A percentile compares a stretch with the other conserved stretches of the same genome.
These are phyloP conservation scores for human (Homo sapiens) DNA, from an alignment of 2,113 vertebrate species.

Conservation along the genomic window GRCh38 chrX:75504501-75505000, in stretches of 20 bases:
- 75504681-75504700: background rate
- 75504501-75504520: background rate
- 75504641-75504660: background rate
- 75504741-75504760: background rate
- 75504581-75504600: background rate
- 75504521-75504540: background rate
- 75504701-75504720: slow-evolving; percentile 20
- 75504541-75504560: background rate
- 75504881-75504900: background rate
- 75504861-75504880: background rate
- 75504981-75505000: slow-evolving; percentile 17
- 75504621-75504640: background rate
- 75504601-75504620: background rate
- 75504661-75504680: background rate
- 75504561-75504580: background rate
- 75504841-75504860: background rate
- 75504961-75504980: slow-evolving; percentile 5
- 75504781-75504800: slow-evolving; percentile 15
- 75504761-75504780: background rate
- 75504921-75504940: background rate
- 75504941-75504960: slow-evolving; percentile 26
- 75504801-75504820: background rate
- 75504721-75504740: slow-evolving; percentile 45
- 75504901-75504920: background rate
- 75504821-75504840: background rate